These are phyloP conservation scores for Sebastolobus altivelis DNA, from an alignment of 2,797 vertebrate genomes.

Conservation along the genomic window DNA sequence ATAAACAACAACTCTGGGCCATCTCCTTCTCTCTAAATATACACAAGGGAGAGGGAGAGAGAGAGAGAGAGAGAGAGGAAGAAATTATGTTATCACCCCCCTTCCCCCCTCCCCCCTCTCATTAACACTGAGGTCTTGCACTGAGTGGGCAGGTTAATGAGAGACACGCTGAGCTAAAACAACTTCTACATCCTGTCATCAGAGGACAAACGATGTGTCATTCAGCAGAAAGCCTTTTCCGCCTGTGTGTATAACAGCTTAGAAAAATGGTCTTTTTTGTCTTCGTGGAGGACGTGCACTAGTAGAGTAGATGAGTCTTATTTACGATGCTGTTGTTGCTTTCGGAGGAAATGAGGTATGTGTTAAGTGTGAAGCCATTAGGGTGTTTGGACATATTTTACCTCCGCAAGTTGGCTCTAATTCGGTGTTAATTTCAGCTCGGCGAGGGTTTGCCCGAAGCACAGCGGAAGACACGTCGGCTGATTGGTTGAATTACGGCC, in stretches of 20 bases:
- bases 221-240: conserved; percentile 37
- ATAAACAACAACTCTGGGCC: background rate
- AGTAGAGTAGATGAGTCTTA: conserved; percentile 23
- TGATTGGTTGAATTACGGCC: conserved; percentile 67
- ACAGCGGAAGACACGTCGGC: conserved; percentile 55
- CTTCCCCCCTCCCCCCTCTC: conserved; percentile 40
- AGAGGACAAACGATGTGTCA: conserved; percentile 68
- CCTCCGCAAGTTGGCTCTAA: conserved; percentile 58
- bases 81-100: conserved; percentile 50
- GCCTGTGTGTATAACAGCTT: conserved; percentile 12
- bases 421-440: conserved; percentile 66
- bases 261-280: conserved; percentile 9
- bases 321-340: conserved; percentile 17
- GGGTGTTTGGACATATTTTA: conserved; percentile 47
- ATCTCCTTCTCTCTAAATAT: conserved; percentile 14
- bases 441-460: conserved; percentile 27
- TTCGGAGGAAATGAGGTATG: conserved; percentile 36
- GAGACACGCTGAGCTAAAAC: conserved; percentile 65
- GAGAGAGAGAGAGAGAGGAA: background rate
- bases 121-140: conserved; percentile 72
- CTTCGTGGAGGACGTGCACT: background rate
- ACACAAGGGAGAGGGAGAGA: conserved; percentile 12
- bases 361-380: conserved; percentile 49
- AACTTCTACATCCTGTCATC: conserved; percentile 73
- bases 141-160: conserved; percentile 82